phyloP scores from a whole-genome alignment of 2,113 vertebrate genomes.

The Climacteris rufus region DNA sequence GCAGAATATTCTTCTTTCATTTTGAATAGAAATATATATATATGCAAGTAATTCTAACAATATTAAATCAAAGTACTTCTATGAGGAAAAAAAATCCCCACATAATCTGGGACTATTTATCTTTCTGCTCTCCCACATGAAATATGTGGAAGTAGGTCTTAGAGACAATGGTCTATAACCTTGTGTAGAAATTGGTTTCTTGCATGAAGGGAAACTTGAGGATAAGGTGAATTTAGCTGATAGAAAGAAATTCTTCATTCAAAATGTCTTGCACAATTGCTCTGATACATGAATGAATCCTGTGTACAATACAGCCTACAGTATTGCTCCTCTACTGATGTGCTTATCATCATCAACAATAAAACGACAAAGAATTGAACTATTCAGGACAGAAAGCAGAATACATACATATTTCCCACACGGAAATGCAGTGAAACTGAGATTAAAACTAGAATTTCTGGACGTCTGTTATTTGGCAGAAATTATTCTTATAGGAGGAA shows the following conservation, averaged over 20 bases:
- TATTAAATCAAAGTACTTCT: background rate
- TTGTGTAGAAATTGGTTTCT: background rate
- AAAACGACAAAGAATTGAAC: background rate
- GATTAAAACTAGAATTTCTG: background rate
- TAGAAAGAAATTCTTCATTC: background rate
- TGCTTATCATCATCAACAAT: background rate
- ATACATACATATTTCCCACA: background rate
- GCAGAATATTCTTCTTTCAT: background rate
- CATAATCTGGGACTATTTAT: background rate
- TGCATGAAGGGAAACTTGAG: background rate
- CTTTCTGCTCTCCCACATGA: background rate
- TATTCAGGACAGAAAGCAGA: background rate
- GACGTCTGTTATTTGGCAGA: background rate
- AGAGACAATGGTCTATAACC: background rate
- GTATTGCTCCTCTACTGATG: background rate
- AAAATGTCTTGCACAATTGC: background rate
- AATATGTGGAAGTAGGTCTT: background rate
- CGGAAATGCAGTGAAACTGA: background rate
- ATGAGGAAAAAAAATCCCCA: background rate
- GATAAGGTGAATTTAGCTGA: background rate
- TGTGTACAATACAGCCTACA: background rate
- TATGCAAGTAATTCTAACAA: background rate
- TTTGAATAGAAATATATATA: background rate
- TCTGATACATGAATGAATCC: background rate
- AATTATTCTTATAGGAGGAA: background rate